phyloP scores from a whole-genome alignment of 2,888 invertebrate genomes.

The Heliconius ethilla region DNA sequence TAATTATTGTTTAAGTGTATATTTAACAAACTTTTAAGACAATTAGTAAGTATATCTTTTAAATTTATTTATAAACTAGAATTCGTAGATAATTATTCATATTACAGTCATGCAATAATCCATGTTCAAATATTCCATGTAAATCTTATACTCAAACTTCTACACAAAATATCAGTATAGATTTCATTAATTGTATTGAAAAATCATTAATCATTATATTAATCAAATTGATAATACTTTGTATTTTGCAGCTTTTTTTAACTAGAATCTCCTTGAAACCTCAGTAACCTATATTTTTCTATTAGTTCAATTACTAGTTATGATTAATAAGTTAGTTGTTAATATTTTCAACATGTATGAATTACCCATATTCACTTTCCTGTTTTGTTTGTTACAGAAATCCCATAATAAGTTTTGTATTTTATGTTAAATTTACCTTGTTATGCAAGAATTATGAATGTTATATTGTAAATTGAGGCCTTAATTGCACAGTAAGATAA shows the following conservation, averaged over 20 bases:
- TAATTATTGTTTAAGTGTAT: no score
- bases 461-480: background rate
- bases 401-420: background rate
- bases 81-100: no score
- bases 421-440: background rate
- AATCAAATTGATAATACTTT: no score
- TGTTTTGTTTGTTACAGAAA: constrained; percentile 19
- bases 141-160: background rate
- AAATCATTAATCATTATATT: no score
- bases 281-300: constrained; percentile 49
- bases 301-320: constrained; percentile 32
- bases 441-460: background rate
- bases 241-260: background rate
- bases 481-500: no score
- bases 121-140: background rate
- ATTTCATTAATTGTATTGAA: no score
- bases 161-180: no score
- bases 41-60: no score
- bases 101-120: background rate
- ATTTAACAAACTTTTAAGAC: no score
- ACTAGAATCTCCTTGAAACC: background rate
- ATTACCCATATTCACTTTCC: constrained; percentile 23
- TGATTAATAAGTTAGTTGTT: constrained; percentile 20
- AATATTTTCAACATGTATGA: constrained; percentile 1
- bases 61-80: no score